phyloP scores from a whole-genome alignment of 2,888 invertebrate species.

The Lumbricus terrestris region DNA sequence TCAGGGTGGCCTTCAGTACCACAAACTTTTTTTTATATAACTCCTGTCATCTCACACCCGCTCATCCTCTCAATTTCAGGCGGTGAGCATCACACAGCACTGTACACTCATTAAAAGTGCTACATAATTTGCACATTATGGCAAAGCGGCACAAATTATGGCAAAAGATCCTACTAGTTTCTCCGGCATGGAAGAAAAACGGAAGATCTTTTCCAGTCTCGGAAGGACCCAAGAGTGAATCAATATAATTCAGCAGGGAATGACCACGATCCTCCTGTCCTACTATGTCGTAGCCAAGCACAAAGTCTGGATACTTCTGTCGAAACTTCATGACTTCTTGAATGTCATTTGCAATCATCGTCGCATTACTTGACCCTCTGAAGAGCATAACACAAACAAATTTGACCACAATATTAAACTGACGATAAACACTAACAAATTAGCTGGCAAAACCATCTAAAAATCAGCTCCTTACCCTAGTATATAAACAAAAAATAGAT shows the following conservation, averaged over 20 bases:
- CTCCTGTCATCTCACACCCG: not conserved
- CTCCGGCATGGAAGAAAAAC: conserved; percentile 58
- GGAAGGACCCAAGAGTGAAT: conserved; percentile 47
- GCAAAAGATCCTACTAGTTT: conserved; percentile 47
- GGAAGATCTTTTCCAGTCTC: conserved; percentile 44
- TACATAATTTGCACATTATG: not conserved
- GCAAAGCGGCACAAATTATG: not conserved
- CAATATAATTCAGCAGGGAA: conserved; percentile 46
- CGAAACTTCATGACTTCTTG: conserved; percentile 39
- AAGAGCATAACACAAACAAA: not conserved
- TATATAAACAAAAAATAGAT: too few species aligned
- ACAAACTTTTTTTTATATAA: too few species aligned
- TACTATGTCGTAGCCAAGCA: conserved; percentile 54
- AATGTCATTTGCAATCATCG: conserved; percentile 5
- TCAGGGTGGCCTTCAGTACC: not conserved
- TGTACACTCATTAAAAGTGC: not conserved
- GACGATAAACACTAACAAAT: not conserved
- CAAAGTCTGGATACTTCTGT: conserved; percentile 44
- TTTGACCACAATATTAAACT: not conserved
- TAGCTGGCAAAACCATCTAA: too few species aligned
- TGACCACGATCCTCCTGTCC: conserved; percentile 50
- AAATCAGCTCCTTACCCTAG: too few species aligned
- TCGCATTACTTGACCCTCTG: not conserved
- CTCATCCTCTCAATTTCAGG: not conserved
- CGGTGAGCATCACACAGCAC: not conserved